A percentile compares a stretch with the other conserved stretches of the same genome.
phyloP scores from a whole-genome alignment of 2,888 invertebrate genomes.

The Adineta ricciae region DNA sequence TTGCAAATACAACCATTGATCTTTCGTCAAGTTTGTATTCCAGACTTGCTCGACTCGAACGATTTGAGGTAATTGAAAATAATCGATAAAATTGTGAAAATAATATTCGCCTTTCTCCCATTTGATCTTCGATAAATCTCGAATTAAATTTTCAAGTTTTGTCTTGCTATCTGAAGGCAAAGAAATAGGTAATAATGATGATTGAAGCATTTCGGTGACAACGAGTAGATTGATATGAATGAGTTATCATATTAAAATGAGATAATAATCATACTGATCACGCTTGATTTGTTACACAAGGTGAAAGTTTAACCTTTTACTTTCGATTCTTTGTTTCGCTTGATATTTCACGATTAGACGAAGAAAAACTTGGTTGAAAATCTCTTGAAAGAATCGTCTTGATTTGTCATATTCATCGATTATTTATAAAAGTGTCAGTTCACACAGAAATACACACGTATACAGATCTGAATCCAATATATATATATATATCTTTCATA shows the following conservation, averaged over 20 bases:
- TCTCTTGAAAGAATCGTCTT: too few relatives aligned
- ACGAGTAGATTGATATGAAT: not conserved
- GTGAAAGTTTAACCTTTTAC: not conserved
- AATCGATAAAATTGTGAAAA: conserved; percentile 24
- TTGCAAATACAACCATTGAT: conserved; percentile 28
- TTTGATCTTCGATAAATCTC: not conserved
- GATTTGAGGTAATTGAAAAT: conserved; percentile 32
- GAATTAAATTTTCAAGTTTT: not conserved
- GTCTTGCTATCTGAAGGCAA: not conserved
- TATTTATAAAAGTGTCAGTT: not conserved
- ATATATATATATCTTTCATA: not conserved
- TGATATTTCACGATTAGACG: not conserved
- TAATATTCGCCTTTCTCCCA: conserved; percentile 8
- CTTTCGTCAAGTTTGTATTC: conserved; percentile 14
- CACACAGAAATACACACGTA: too few relatives aligned
- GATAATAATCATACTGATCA: not conserved
- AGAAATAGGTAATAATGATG: not conserved
- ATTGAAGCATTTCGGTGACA: not conserved
- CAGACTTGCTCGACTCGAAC: conserved; percentile 6
- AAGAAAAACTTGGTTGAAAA: too few relatives aligned
- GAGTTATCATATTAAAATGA: not conserved
- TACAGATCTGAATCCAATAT: not conserved
- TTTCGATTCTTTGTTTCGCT: not conserved
- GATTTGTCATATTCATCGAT: not conserved
- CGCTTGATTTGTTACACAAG: not conserved